Percentiles rank a stretch among this genome's conserved stretches.
These are phyloP conservation scores for Archips crataeganus DNA, from an alignment of 2,888 invertebrate species.

Conservation along the genomic window DNA sequence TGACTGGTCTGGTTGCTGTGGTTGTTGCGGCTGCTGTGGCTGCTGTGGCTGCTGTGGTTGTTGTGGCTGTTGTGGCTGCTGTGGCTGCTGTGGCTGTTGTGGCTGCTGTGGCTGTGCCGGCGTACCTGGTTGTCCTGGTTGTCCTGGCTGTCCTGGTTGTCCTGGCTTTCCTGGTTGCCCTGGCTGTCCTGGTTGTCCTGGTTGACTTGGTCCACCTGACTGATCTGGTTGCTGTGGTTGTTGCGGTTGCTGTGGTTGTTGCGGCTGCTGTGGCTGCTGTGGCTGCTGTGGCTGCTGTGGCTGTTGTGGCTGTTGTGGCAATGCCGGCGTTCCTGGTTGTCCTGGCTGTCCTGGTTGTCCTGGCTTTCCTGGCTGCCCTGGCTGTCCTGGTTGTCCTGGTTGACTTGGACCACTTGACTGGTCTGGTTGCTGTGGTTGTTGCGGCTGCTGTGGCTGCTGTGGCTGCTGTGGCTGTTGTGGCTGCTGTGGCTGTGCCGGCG, in stretches of 20 bases:
- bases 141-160: too few species aligned
- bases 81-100: constrained; percentile 34
- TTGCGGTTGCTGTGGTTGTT: background rate
- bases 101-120: background rate
- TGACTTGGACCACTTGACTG: background rate
- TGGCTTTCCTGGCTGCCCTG: background rate
- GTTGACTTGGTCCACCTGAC: background rate
- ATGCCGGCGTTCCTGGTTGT: too few species aligned
- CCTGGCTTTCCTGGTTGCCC: background rate
- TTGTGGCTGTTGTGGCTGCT: constrained; percentile 44
- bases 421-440: constrained; percentile 6
- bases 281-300: constrained; percentile 9
- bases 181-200: constrained; percentile 10
- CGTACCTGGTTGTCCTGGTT: too few species aligned
- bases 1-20: constrained; percentile 47
- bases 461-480: constrained; percentile 26
- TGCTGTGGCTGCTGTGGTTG: constrained; percentile 41
- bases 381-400: background rate
- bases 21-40: constrained; percentile 47
- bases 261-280: background rate
- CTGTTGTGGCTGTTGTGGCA: constrained; percentile 30
- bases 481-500: background rate
- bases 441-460: constrained; percentile 13
- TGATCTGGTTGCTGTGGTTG: too few species aligned
- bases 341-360: background rate